Percentiles rank a stretch among this genome's conserved stretches.
These are phyloP conservation scores for Mythimna lalbum DNA, from an alignment of 2,888 invertebrate species.

Conservation along the genomic window DNA sequence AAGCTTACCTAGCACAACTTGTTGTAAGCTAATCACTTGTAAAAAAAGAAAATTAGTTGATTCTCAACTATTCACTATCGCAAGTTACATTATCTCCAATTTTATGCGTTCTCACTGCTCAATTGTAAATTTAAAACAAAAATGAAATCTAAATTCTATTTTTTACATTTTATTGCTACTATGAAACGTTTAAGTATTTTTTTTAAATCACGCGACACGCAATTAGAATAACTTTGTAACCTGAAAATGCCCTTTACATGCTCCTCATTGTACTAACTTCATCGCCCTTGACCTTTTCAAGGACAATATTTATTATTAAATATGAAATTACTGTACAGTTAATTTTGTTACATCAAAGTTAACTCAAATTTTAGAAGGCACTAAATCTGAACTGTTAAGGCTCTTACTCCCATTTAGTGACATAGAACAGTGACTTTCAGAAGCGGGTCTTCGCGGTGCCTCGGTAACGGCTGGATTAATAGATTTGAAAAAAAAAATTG, in stretches of 20 bases:
- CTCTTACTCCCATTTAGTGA: too few relatives aligned
- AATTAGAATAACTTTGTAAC: conserved; percentile 35
- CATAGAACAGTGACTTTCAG: too few relatives aligned
- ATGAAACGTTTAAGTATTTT: conserved; percentile 27
- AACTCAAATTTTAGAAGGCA: not conserved
- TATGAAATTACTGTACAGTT: not conserved
- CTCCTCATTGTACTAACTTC: conserved; percentile 5
- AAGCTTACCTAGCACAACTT: too few relatives aligned
- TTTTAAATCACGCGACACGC: conserved; percentile 40
- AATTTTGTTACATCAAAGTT: not conserved
- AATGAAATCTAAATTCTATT: conserved; percentile 15
- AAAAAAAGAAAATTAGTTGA: too few relatives aligned
- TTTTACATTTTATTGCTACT: conserved; percentile 22
- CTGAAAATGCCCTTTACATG: conserved; percentile 23
- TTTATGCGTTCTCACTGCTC: conserved; percentile 1
- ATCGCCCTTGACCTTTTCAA: conserved; percentile 29
- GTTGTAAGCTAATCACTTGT: too few relatives aligned
- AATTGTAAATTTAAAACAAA: conserved; percentile 11
- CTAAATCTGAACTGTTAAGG: not conserved
- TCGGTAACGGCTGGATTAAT: too few relatives aligned
- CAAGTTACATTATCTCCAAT: not conserved
- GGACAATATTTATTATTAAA: conserved; percentile 1
- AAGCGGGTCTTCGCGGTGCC: too few relatives aligned
- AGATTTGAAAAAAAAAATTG: too few relatives aligned
- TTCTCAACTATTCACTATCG: not conserved